These are phyloP conservation scores for Dusona sp. DNA, from an alignment of 2,888 invertebrate genomes.

Conservation along the genomic window DNA sequence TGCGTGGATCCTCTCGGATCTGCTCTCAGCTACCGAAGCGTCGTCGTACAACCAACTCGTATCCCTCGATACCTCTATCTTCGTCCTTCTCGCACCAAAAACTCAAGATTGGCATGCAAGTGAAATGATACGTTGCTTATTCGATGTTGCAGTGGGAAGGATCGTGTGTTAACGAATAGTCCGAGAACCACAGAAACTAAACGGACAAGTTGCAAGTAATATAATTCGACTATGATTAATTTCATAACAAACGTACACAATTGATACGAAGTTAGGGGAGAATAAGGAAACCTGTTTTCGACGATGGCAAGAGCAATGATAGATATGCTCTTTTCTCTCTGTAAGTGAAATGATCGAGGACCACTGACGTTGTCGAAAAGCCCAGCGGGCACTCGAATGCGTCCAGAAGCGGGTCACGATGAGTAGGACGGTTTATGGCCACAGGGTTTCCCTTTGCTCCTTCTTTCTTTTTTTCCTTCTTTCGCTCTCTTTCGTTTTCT, in stretches of 20 bases:
- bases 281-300: background rate
- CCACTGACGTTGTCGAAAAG: slow-evolving; percentile 47
- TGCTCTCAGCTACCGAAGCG: slow-evolving; percentile 24
- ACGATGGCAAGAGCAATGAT: slow-evolving; percentile 9
- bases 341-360: slow-evolving; percentile 29
- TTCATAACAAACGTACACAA: slow-evolving; percentile 74
- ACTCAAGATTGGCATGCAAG: slow-evolving; percentile 21
- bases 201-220: slow-evolving; percentile 70
- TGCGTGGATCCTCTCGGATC: slow-evolving; percentile 32
- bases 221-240: slow-evolving; percentile 78
- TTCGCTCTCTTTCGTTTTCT: slow-evolving; percentile 38
- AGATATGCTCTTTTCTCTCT: slow-evolving; percentile 28
- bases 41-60: slow-evolving; percentile 19
- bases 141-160: slow-evolving; percentile 1
- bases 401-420: slow-evolving; percentile 67
- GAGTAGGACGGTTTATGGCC: slow-evolving; percentile 69
- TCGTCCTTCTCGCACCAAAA: slow-evolving; percentile 25
- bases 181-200: background rate
- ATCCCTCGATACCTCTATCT: slow-evolving; percentile 18
- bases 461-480: slow-evolving; percentile 45
- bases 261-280: slow-evolving; percentile 72
- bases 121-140: slow-evolving; percentile 15
- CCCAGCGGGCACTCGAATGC: slow-evolving; percentile 66
- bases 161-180: slow-evolving; percentile 14
- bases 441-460: slow-evolving; percentile 53